Conservation (phyloP, 2,113 vertebrate species). For the Tylochromis polylepis region DNA sequence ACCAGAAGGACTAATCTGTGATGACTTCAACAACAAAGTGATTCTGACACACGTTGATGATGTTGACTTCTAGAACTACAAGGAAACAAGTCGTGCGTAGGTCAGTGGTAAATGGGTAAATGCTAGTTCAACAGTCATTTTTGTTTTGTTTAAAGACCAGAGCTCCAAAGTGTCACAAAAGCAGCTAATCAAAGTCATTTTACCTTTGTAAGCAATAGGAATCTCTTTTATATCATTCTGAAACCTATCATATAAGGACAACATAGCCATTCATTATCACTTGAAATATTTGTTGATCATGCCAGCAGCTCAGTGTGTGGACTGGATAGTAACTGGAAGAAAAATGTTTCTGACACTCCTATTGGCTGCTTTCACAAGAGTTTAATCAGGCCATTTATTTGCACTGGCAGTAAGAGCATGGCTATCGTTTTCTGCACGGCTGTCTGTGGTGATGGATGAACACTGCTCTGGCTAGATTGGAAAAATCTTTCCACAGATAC, state of each 20-base stretch:
- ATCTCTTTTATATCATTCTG: too few relatives aligned
- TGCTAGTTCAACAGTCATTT: neutral
- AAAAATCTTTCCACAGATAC: neutral
- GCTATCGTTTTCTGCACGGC: neutral
- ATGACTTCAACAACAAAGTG: neutral
- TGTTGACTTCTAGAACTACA: too few relatives aligned
- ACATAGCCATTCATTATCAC: too few relatives aligned
- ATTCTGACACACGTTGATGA: neutral
- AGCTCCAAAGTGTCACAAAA: neutral
- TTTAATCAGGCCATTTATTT: neutral
- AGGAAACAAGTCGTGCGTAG: fast-evolving
- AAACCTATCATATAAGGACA: too few relatives aligned
- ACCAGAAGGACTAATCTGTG: neutral
- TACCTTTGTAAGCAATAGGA: neutral
- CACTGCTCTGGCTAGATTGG: neutral
- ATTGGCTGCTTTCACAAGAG: neutral
- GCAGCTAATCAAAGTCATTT: neutral
- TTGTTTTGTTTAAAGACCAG: too few relatives aligned
- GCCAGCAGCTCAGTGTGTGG: neutral
- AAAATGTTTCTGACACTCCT: neutral
- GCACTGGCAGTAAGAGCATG: neutral
- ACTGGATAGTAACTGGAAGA: neutral
- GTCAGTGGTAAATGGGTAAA: neutral
- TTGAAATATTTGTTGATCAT: too few relatives aligned
- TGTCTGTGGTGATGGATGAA: neutral